Evolutionary conservation across 2,113 vertebrate species (phyloP), one percentile per base, ranked within the genome.

Genomic region (Australoheros scitulus): DNA sequence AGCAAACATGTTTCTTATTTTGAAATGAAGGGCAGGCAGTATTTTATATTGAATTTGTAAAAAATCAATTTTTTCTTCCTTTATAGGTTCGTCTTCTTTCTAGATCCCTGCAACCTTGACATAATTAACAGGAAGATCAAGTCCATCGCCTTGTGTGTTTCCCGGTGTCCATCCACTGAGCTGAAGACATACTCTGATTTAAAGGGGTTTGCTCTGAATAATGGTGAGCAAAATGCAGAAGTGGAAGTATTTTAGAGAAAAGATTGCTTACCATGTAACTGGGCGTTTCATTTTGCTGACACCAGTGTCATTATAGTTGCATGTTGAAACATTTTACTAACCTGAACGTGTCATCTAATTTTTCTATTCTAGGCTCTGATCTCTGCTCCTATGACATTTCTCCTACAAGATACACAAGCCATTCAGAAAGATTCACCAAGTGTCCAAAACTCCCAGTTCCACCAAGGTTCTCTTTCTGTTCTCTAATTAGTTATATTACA

Each of bases 71-170:
- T 50, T 6, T 61, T 20, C 68, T 6, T 77, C 43, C 47, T 18
- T 59, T 58, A 41, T 92, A 99, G 98, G 94, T 98, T 96, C 92
- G 97, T 99, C 13, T 99, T 99, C 95, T 99, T 99, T 93, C 92
- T 99, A 92, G 97, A 99, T 58, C 98, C 98, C 55, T 99, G 98
- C 94, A 98, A 98, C 82, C 94, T 99, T 75, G 97, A 99, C 90
- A 7, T 98, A 50, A 91, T 97, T 76, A 94, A 96, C 70, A 95
- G 96, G 93, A 99, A 94, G 93, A 96, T 99, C 89, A 97, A 96
- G 77, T 99, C 98, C 32, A 77, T 98, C 36, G 97, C 98, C 18
- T 93, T 99, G 79, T 99, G 98, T 79, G 98, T 99, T 43, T 95
- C 96, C 61, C 94, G 95, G 82, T 99, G 98, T 72, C 98, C 98